Percentiles rank a stretch among this genome's conserved stretches.
Conservation (phyloP, 2,888 invertebrate species). For the Tipula lateralis region DNA sequence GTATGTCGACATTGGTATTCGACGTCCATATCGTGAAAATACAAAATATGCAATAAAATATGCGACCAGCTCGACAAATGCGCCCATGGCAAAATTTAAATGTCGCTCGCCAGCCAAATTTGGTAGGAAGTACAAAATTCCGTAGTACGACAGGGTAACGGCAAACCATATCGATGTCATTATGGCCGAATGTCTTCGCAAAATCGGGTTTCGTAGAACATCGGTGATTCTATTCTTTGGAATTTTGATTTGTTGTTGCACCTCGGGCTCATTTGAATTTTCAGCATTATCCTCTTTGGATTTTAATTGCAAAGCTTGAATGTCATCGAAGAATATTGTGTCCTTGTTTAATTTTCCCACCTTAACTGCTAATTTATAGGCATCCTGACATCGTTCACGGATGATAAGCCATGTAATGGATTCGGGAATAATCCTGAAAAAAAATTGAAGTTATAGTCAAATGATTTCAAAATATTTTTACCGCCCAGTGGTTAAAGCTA, state of each 20-base stretch:
- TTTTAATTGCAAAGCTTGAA: slow-evolving; percentile 32
- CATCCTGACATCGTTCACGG: slow-evolving; percentile 42
- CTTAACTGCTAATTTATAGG: slow-evolving; percentile 42
- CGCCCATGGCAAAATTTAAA: slow-evolving; percentile 50
- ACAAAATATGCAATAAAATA: slow-evolving; percentile 46
- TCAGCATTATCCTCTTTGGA: not conserved
- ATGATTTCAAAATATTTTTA: no score
- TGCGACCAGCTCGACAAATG: slow-evolving; percentile 49
- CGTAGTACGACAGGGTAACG: slow-evolving; percentile 49
- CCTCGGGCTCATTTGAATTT: not conserved
- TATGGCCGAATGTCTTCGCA: slow-evolving; percentile 37
- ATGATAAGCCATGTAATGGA: slow-evolving; percentile 47
- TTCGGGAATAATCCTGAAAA: slow-evolving; percentile 47
- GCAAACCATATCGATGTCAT: slow-evolving; percentile 46
- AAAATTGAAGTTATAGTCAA: no score
- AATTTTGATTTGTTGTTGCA: not conserved
- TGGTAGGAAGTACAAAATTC: slow-evolving; percentile 47
- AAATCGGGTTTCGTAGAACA: slow-evolving; percentile 33
- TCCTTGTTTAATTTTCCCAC: slow-evolving; percentile 42
- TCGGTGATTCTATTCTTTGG: slow-evolving; percentile 30
- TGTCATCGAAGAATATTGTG: slow-evolving; percentile 34
- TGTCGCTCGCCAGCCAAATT: slow-evolving; percentile 50
- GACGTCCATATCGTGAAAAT: slow-evolving; percentile 48
- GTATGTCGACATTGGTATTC: slow-evolving; percentile 47
- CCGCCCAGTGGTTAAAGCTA: no score